Evolutionary conservation across 2,888 invertebrate species (phyloP), one percentile per base, ranked within the genome.

Genomic region (Dynastes grantii): DNA sequence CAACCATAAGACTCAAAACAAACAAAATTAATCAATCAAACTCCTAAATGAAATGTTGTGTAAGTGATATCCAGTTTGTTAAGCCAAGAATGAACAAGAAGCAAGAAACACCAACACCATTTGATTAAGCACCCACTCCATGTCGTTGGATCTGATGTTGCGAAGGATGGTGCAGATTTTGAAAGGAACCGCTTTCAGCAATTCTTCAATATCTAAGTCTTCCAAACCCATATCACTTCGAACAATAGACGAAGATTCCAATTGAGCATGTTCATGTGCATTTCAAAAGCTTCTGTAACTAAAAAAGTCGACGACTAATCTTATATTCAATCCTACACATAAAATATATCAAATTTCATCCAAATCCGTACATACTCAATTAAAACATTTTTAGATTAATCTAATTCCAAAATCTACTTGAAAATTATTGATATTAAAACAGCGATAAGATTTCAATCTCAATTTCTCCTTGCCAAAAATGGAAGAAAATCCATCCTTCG

Each of bases 31-130:
- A 45, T 11, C 45, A 8, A 45, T 45, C 45, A 11, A 45, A 55
- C 8, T n/a, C 55, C 5, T 6, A 1, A 4, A 16, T 13, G 4
- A 61, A 61, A 61, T 76, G 75, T 76, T 76, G 75, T 76, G 75
- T 76, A 61, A 45, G 75, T 76, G 75, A 76, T 45, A 27, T 37
- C 75, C 75, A 76, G 45, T 76, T 76, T 22, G 45, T 76, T 63
- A 61, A 45, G 27, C 40, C 40, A 63, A 63, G 51, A 61, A 61
- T 11, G 29, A 61, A 29, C 29, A 11, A 11, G 61, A 29, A 61
- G 61, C 61, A 16, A n/a, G 53, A 53, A 53, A 53, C 53, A 53
- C 16, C 5, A 45, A 16, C 5, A 53, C 5, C 53, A 53, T n/a
- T 55, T 27, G 9, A 61, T 11, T 5, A 11, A 27, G 6, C 22